Evolutionary conservation across 2,888 invertebrate species (phyloP), one percentile per base, ranked within the genome.

Genomic region (Xestobium rufovillosum): DNA sequence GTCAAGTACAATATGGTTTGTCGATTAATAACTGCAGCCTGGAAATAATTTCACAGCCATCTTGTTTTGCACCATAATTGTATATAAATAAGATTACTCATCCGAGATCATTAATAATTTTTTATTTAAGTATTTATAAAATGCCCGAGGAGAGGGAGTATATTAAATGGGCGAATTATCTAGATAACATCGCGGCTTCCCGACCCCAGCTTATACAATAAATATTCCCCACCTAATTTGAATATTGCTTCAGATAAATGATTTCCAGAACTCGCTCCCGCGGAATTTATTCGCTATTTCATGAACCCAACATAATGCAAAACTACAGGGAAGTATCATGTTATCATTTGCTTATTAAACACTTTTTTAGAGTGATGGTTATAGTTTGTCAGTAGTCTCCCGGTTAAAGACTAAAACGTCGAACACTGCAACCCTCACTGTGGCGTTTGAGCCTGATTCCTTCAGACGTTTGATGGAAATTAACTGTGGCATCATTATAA

Each of bases 181-280:
- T n/a, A n/a, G 23, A 19, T 6, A 19, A 8, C 6, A n/a, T 8
- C 6, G 23, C n/a, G 23, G n/a, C n/a, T 8, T 19, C n/a, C 6
- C 6, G 6, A 19, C 6, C n/a, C 23, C n/a, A 6, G 23, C n/a
- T n/a, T 19, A 6, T n/a, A 6, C n/a, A n/a, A 19, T 19, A 19
- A 19, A 19, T 19, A 19, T 19, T 19, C 23, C 23, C n/a, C n/a
- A 8, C 23, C 23, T 19, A 19, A 19, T 19, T 19, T 19, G 23
- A 19, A 19, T 19, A 19, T 19, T 19, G 23, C 23, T n/a, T 19
- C n/a, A 8, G 6, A 19, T 19, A 19, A 19, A 6, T n/a, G 23
- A 19, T n/a, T n/a, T n/a, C n/a, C n/a, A n/a, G n/a, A n/a, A n/a
- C n/a, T n/a, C n/a, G n/a, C n/a, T n/a, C n/a, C n/a, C n/a, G n/a